A percentile compares a stretch with the other conserved stretches of the same genome.
These are phyloP conservation scores for Deroptyus accipitrinus DNA, from an alignment of 2,113 vertebrate species.

Conservation along the genomic window DNA sequence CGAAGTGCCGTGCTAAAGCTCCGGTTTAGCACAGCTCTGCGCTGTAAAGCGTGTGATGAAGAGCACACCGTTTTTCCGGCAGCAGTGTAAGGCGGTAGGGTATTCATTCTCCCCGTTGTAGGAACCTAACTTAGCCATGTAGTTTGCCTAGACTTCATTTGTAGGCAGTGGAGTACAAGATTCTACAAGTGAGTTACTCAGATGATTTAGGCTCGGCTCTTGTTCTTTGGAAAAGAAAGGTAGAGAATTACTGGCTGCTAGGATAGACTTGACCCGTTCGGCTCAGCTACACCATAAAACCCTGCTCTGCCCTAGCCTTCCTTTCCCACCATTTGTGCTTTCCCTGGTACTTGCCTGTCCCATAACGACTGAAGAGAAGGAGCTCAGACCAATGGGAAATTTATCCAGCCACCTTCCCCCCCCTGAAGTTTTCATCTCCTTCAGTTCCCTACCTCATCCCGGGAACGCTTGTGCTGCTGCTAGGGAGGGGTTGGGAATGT, in stretches of 20 bases:
- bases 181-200: not conserved
- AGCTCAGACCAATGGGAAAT: not conserved
- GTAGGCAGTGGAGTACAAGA: not conserved
- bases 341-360: not conserved
- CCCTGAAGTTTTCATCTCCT: not conserved
- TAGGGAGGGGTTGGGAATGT: not conserved
- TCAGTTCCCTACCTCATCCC: not conserved
- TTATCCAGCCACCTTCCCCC: not conserved
- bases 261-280: not conserved
- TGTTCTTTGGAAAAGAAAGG: not conserved
- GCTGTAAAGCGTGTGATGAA: fast-evolving
- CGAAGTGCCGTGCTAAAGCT: not conserved
- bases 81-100: fast-evolving
- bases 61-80: not conserved
- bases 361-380: not conserved
- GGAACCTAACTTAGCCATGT: not conserved
- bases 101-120: not conserved
- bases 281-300: not conserved
- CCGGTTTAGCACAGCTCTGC: not conserved
- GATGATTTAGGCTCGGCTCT: not conserved
- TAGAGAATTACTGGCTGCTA: not conserved
- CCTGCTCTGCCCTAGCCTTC: not conserved
- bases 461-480: not conserved
- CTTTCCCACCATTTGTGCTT: not conserved
- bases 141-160: not conserved